Evolutionary conservation across 35 echinoderm and acorn worm genomes (phyloP), one percentile per base, ranked within the genome.

Genomic region (Eucidaris tribuloides): DNA sequence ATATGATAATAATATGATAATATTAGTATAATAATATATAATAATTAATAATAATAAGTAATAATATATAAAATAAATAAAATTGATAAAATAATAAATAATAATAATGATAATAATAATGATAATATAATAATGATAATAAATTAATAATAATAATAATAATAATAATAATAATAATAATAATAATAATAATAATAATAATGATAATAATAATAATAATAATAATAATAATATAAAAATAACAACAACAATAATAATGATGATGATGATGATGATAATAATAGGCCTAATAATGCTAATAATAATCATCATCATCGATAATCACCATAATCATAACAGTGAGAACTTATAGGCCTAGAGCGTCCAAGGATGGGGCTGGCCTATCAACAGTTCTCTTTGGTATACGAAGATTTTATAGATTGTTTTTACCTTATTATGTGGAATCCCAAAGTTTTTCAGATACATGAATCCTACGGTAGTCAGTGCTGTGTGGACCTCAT

Each of bases 151-250:
- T 14, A 55, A 14, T 14, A 55, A 14, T 14, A 55, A 14, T 14
- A 55, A 14, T 14, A 55, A 14, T 14, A 55, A 14, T 14, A 55
- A 14, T 14, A 55, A 14, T 14, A 55, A 55, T 55, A 55, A 55
- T 55, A 55, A 55, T 55, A 55, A 55, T 55, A 55, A 55, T 55
- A 55, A 55, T 55, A 55, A 55, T 55, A 55, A 55, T 55, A 55
- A 55, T 55, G 22, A 55, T 55, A 55, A 14, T 55, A 55, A 55
- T 55, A 55, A 55, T 55, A 55, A 55, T 55, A 55, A 55, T 55
- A 55, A 55, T 55, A 55, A 55, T 55, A 55, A 55, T 55, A 55
- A 55, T 55, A 55, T 14, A 14, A 55, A 55, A 14, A 55, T 14
- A 14, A 55, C 13, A 14, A 55, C 50, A 22, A 55, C 13, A 22